These are phyloP conservation scores for Pandemis cinnamomeana DNA, from an alignment of 2,888 invertebrate species.

Conservation along the genomic window DNA sequence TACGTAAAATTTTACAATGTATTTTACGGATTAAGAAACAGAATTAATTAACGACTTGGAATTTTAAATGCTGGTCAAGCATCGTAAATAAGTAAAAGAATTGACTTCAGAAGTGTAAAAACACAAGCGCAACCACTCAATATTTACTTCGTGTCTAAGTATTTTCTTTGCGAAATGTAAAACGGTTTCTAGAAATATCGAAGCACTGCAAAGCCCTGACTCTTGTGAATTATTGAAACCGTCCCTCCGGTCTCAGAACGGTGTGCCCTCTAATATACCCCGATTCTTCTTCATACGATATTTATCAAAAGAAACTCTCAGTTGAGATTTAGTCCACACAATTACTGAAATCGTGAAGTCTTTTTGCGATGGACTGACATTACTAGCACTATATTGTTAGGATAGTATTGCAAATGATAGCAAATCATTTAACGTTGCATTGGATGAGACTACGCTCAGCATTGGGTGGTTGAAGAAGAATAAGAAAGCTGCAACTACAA, in stretches of 20 bases:
- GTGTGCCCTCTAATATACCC: conserved; percentile 47
- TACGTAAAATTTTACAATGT: too few relatives aligned
- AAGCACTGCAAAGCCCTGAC: conserved; percentile 4
- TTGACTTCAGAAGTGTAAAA: too few relatives aligned
- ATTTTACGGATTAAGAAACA: too few relatives aligned
- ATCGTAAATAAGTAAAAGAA: too few relatives aligned
- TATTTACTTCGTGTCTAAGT: not conserved
- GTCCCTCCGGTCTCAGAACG: conserved; percentile 37
- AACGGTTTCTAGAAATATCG: conserved; percentile 13
- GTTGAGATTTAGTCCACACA: conserved; percentile 4
- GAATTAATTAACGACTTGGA: too few relatives aligned
- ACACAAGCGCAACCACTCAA: not conserved
- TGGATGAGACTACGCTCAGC: too few relatives aligned
- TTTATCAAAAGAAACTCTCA: conserved; percentile 37
- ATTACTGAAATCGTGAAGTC: conserved; percentile 2
- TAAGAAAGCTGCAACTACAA: too few relatives aligned
- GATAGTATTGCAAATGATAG: too few relatives aligned
- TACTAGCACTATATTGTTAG: not conserved
- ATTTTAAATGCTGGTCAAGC: too few relatives aligned
- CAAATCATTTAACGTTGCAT: too few relatives aligned
- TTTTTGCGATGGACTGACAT: not conserved
- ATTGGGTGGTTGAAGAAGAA: too few relatives aligned
- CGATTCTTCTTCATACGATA: conserved; percentile 48
- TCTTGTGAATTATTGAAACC: conserved; percentile 51
- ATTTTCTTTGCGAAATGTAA: not conserved